Base-by-base conservation (phyloP, 2,797 vertebrate species). In the Poeciliopsis turneri region DNA sequence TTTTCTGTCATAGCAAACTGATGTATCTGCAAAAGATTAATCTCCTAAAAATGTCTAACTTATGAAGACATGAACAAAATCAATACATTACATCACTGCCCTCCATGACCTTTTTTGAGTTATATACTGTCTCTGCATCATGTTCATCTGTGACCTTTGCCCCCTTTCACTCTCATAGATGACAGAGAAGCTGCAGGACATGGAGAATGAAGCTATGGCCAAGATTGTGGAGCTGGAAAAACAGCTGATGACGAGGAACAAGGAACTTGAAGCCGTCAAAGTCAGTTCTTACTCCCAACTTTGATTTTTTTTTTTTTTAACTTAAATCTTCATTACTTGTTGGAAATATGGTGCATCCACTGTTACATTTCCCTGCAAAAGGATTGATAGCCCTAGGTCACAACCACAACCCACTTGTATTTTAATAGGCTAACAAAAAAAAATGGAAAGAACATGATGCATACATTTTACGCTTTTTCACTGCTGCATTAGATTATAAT, bases 211-310 rank as follows among this genome's bases (percentile, higher is more conserved):
- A 92, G 98, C 98, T 75, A 97, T 99, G 96, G 96, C 97, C 92
- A 96, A 98, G 86, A 98, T 99, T 64, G 98, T 98, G 0, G 98
- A 99, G 88, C 94, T 99, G 92, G 98, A 99, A 93, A 99, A 98
- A 92, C 97, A 98, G 88, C 95, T 99, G 84, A 96, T 99, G 88
- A 97, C 98, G 78, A 95, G 96, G 61, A 98, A 99, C 90, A 99
- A 99, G 91, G 98, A 99, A 15, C 95, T 99, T 28, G 97, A 97
- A 66, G 93, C 94, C 75, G 91, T 98, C 87, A 97, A 97, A 97
- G 98, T 99, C 77, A 74, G 94, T 46, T 28, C 41, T 70, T 70
- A 15, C 13, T 8, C 39, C 23, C 23, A 69, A n/a, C 11, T 10
- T 23, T 20, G 5, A 30, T 41, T 36, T 4, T 36, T 41, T 66